Base-by-base conservation (phyloP, 1,140 invertebrate genomes). In the Drosophila elegans region DNA sequence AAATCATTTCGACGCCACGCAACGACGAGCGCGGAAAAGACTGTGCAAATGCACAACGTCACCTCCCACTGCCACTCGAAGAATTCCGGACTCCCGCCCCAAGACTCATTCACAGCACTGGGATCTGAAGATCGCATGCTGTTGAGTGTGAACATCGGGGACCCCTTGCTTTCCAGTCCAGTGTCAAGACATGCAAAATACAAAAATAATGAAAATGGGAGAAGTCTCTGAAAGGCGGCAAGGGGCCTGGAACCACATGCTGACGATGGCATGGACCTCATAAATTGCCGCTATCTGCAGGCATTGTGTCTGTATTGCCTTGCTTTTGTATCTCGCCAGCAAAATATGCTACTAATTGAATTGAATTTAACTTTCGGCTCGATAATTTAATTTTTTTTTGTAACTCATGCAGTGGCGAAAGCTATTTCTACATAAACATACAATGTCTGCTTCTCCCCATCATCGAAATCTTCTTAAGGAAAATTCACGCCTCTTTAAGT, bases 291-390 rank as follows among this genome's bases (percentile, higher is more conserved):
- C 82, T 85, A 81, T 86, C 82, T 80, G 54, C 56, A 59, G 11
- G 74, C 55, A 48, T 61, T 62, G 57, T 66, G 53, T 56, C 61
- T 59, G 54, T 55, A 53, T 75, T 27, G 52, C 46, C 66, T 71
- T 66, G 66, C 64, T 59, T 81, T 55, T 39, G 60, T 36, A 66
- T 66, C 36, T 38, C 38, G 51, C 25, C 51, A 36, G 62, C 60
- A 59, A 84, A 78, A 74, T 86, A 84, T 80, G 81, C 80, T 80
- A 73, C 80, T 84, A 84, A 84, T 84, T 84, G 81, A 84, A 84
- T 84, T 80, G 77, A 85, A 84, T 80, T 80, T 73, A 73, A 76
- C 77, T 76, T 74, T 72, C 41, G 73, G 67, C 80, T 84, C 80
- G 80, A 83, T 83, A 7, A 32, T 32, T 32, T 32, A 6, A 7